Base-by-base conservation (phyloP, 2,888 invertebrate species). In the Dione vanillae region DNA sequence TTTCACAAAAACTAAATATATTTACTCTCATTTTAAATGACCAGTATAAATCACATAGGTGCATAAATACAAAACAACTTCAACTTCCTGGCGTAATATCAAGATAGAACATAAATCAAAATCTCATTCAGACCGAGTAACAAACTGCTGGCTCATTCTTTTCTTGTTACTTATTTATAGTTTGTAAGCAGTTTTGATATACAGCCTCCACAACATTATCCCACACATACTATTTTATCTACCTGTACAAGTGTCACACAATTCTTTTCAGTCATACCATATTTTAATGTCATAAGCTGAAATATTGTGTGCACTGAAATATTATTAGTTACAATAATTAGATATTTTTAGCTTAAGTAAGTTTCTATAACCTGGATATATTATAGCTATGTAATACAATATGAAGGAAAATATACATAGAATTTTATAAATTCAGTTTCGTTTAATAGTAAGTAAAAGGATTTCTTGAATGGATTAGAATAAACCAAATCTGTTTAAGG, bases 71-170 rank as follows among this genome's bases (percentile, higher is more conserved):
- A 51, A 61, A 45, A 65, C 16, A 49, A 41, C 47, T 35, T 62
- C 56, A 56, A 59, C 70, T 70, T 65, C 49, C 61, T 59, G 41
- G 52, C 58, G 51, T 70, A 65, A 49, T 70, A 70, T 67, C 70
- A 40, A 64, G 68, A 68, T 45, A 54, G 45, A 68, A 65, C 65
- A 73, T 73, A 73, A 73, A 73, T 67, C 72, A 73, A 58, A 56
- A 70, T 70, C 62, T 62, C 51, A 70, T 73, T 47, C 43, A 65
- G 41, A 40, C 49, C 40, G 51, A 58, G 64, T 14, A 52, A 67
- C 59, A 68, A 68, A 67, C 20, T 61, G 61, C 71, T 47, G 20
- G 65, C 47, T 70, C 65, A 65, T 68, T 49, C 52, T 56, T 41
- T 49, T 49, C 61, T 67, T 52, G 45, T 69, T 49, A 61, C 52